Percentiles rank a stretch among this genome's conserved stretches.
Conservation (phyloP, 2,888 invertebrate species). For the Hydraecia micacea region DNA sequence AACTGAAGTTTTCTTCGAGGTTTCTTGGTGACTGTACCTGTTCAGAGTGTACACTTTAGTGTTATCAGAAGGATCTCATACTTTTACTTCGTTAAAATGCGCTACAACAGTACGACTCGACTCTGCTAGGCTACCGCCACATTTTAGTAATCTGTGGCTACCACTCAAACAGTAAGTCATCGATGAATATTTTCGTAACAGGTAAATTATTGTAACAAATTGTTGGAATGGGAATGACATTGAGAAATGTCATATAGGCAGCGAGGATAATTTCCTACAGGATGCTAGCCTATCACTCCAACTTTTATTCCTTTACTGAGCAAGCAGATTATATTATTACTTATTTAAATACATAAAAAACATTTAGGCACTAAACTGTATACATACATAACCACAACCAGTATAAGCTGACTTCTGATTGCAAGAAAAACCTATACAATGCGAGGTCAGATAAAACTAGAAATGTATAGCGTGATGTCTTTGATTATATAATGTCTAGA, state of each 20-base stretch:
- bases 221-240: too few relatives aligned
- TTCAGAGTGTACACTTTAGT: neutral
- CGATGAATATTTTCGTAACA: neutral
- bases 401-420: too few relatives aligned
- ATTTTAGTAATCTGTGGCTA: neutral
- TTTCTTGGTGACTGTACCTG: neutral
- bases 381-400: too few relatives aligned
- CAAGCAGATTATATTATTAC: neutral
- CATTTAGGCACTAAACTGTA: too few relatives aligned
- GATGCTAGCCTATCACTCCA: neutral
- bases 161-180: neutral
- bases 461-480: too few relatives aligned
- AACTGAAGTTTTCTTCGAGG: neutral
- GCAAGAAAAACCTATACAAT: too few relatives aligned
- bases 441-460: too few relatives aligned
- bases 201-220: neutral
- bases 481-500: too few relatives aligned
- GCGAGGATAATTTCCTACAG: neutral
- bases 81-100: neutral
- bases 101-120: neutral
- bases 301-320: neutral
- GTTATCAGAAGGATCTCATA: neutral
- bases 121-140: neutral
- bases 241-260: neutral
- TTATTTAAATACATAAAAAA: too few relatives aligned